phyloP scores from a whole-genome alignment of 2,797 vertebrate genomes.

The Hydrolagus colliei region DNA sequence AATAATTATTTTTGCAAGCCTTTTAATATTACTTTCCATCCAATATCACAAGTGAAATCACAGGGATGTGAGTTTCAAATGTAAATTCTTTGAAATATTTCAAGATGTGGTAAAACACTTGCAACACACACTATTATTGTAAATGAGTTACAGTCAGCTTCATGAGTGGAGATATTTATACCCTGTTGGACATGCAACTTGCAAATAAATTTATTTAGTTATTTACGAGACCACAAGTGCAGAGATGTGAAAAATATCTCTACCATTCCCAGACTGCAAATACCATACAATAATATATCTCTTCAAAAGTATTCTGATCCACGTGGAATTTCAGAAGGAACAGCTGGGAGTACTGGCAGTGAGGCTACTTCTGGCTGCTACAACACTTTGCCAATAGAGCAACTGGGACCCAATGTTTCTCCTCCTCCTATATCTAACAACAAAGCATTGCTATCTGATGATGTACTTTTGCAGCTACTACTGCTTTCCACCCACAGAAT shows the following conservation, averaged over 20 bases:
- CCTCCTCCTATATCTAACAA: no score
- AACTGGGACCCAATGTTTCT: no score
- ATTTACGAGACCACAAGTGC: neutral
- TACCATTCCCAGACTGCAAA: neutral
- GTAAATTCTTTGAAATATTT: no score
- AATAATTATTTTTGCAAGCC: no score
- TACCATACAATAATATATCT: neutral
- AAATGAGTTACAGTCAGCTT: neutral
- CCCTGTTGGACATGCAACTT: neutral
- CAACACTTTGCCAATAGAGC: no score
- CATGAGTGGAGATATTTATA: neutral
- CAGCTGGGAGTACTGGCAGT: neutral
- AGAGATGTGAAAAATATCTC: constrained; percentile 11
- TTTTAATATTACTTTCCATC: no score
- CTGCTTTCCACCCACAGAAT: no score
- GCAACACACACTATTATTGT: neutral
- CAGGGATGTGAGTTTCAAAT: no score
- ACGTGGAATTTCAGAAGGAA: neutral
- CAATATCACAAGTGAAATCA: no score
- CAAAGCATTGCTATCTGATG: no score
- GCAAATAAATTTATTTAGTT: constrained; percentile 6
- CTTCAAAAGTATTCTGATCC: neutral
- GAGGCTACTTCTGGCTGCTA: neutral
- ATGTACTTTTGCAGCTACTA: no score
- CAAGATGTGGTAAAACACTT: no score